Evolutionary conservation across 2,113 vertebrate genomes (phyloP).

Genomic region (Petromus typicus): DNA sequence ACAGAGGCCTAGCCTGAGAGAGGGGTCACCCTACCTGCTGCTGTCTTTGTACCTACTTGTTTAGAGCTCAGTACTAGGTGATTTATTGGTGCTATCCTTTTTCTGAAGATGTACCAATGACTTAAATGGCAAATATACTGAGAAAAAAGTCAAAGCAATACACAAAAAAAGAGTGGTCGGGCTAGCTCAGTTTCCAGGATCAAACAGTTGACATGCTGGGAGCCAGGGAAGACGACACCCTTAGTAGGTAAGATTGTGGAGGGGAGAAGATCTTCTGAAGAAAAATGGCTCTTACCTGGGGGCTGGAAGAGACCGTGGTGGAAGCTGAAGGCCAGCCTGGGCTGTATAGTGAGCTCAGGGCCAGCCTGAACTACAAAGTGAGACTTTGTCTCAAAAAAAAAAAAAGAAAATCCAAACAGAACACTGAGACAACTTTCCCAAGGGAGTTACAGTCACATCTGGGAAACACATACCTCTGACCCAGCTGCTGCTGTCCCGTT

Average conservation of each 20-base stretch:
- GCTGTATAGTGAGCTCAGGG: too few relatives aligned
- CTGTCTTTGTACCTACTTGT: not conserved
- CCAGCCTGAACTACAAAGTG: too few relatives aligned
- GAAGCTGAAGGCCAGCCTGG: too few relatives aligned
- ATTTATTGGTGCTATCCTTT: not conserved
- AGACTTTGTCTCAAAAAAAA: too few relatives aligned
- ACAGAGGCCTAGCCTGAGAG: rapidly evolving
- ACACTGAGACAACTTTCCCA: not conserved
- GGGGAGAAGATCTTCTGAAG: not conserved
- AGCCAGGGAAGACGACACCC: too few relatives aligned
- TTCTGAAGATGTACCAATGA: not conserved
- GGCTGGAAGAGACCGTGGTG: not conserved
- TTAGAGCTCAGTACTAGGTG: not conserved
- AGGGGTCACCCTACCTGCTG: too few relatives aligned
- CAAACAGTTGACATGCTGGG: not conserved
- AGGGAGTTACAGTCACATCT: not conserved
- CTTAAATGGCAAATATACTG: not conserved
- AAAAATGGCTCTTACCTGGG: not conserved
- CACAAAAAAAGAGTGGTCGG: not conserved
- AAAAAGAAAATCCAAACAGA: not conserved
- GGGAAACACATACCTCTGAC: not conserved
- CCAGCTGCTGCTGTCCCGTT: not conserved
- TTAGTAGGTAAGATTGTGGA: not conserved
- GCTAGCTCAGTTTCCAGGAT: not conserved
- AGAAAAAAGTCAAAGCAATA: not conserved